Base-by-base conservation (phyloP, 1,140 invertebrate species). In the Papilio polytes region DNA sequence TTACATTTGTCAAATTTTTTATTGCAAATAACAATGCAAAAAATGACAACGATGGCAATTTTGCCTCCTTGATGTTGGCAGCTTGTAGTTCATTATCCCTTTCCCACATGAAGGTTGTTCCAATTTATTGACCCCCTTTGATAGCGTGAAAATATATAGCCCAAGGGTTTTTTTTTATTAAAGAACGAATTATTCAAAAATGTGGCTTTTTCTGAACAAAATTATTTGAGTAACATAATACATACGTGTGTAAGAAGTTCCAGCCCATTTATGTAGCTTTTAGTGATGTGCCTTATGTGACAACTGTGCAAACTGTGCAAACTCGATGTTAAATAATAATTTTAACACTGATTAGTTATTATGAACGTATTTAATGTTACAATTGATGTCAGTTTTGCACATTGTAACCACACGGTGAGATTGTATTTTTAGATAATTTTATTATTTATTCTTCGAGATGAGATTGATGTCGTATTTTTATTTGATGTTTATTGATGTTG, bases 241-340 rank as follows among this genome's bases (percentile, higher is more conserved):
- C 48, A 3, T 51, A 6, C 18, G 1, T 51, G 53, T 31, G 31
- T 31, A 12, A 70, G 26, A 13, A 70, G 63, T 70, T 70, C 63
- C 63, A 15, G 13, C 63, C 63, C 63, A 36, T 31, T 70, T 31
- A 15, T 70, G 26, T 70, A 70, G 63, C 63, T 70, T 70, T 70
- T 63, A 70, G 63, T 70, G 26, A 70, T 70, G 63, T 70, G 63
- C 63, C 63, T 70, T 70, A 70, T 31, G 63, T 70, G 63, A 31
- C 63, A 70, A 26, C 18, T 70, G 63, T 70, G 10, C 63, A 70
- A 66, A 18, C 20, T n/a, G 53, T 56, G 22, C 63, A 66, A 70
- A 70, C 63, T 70, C 26, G 63, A 36, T 70, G 63, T 70, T 70
- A 70, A 70, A 13, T 70, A 70, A 13, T 4, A 70, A 36, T 31